phyloP scores from a whole-genome alignment of 2,888 invertebrate species.

The Cheilosia vernalis region DNA sequence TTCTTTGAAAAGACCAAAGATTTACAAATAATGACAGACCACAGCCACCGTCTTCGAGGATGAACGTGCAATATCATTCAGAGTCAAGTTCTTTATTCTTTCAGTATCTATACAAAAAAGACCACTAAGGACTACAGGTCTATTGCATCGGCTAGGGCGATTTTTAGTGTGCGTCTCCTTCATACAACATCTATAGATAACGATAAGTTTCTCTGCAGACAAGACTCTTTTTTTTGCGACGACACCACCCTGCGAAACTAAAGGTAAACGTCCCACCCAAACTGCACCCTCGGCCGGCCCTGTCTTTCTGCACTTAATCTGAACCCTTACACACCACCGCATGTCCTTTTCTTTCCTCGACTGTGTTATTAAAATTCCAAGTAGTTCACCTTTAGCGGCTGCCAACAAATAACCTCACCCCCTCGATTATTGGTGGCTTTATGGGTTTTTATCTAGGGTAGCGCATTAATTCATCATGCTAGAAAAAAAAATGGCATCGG shows the following conservation, averaged over 20 bases:
- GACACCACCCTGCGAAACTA: not conserved
- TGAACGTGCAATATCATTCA: too few species aligned
- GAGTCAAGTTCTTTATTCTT: too few species aligned
- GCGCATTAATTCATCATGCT: constrained; percentile 71
- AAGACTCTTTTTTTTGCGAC: too few species aligned
- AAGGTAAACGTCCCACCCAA: constrained; percentile 27
- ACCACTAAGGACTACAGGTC: too few species aligned
- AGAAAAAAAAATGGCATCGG: constrained; percentile 27
- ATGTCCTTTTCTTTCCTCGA: constrained; percentile 26
- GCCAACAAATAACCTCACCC: constrained; percentile 44
- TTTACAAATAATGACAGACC: too few species aligned
- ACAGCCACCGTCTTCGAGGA: too few species aligned
- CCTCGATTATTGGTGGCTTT: constrained; percentile 60
- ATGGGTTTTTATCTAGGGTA: constrained; percentile 73
- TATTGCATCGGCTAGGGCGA: too few species aligned
- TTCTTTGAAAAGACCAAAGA: too few species aligned
- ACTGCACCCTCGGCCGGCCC: constrained; percentile 48
- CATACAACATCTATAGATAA: too few species aligned
- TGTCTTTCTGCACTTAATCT: constrained; percentile 9
- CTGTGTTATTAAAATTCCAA: constrained; percentile 67
- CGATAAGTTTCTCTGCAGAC: too few species aligned
- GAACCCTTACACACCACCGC: not conserved
- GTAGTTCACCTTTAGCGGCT: constrained; percentile 53
- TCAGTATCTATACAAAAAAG: too few species aligned
- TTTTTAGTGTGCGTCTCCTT: too few species aligned